Conservation (phyloP, 2,113 vertebrate species). For the Stictonetta naevosa region DNA sequence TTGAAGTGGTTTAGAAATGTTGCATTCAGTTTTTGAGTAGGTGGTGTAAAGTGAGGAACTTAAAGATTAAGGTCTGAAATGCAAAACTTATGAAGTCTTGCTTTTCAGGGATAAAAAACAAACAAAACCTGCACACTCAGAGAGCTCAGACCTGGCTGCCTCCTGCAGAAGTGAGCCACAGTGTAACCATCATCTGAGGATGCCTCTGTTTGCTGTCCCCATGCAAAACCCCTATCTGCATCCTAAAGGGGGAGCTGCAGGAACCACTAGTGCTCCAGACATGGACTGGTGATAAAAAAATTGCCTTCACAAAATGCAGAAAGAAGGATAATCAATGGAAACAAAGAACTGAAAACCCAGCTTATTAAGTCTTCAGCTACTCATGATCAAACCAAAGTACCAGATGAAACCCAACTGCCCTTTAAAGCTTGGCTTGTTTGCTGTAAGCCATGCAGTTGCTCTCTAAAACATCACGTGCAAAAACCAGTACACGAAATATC, state of each 20-base stretch:
- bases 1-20: conserved; percentile 18
- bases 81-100: background rate
- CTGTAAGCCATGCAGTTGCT: rapidly evolving
- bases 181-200: too few relatives aligned
- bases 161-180: background rate
- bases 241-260: background rate
- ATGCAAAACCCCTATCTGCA: rapidly evolving
- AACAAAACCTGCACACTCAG: background rate
- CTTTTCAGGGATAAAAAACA: conserved; percentile 18
- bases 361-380: background rate
- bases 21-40: background rate
- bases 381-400: background rate
- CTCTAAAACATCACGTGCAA: background rate
- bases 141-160: background rate
- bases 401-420: background rate
- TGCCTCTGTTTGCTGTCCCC: rapidly evolving
- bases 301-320: background rate
- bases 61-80: conserved; percentile 20
- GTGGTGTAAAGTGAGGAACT: conserved; percentile 1
- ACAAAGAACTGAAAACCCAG: background rate
- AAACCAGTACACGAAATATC: background rate
- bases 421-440: background rate
- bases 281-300: background rate
- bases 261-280: background rate
- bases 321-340: background rate